Percentiles rank a stretch among this genome's conserved stretches.
These are phyloP conservation scores for Alosa alosa DNA, from an alignment of 2,113 vertebrate species.

Conservation along the genomic window DNA sequence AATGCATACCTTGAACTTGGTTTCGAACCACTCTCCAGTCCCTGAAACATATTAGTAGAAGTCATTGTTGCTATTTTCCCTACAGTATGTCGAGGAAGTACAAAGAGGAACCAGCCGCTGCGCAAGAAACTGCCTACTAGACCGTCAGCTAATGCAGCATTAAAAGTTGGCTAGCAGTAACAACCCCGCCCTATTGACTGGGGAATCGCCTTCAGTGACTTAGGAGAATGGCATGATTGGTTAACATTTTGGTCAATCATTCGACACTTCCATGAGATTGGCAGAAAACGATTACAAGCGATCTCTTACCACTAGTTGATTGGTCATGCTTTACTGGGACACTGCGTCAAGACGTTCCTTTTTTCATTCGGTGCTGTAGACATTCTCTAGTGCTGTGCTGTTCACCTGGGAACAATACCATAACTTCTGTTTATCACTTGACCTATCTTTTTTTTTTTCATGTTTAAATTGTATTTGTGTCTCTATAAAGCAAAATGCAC, in stretches of 20 bases:
- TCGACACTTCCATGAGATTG: neutral
- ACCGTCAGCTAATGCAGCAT: conserved; percentile 16
- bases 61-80: conserved; percentile 57
- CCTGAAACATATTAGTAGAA: conserved; percentile 81
- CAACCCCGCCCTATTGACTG: neutral
- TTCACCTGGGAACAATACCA: neutral
- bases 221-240: neutral
- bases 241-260: neutral
- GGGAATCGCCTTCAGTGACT: neutral
- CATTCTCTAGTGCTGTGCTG: neutral
- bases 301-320: conserved; percentile 5
- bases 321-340: conserved; percentile 21
- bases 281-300: neutral
- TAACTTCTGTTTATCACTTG: neutral
- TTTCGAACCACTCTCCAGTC: conserved; percentile 66
- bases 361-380: neutral
- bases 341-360: neutral
- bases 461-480: neutral
- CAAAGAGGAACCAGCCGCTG: neutral
- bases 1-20: conserved; percentile 79
- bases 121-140: neutral
- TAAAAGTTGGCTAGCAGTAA: conserved; percentile 11
- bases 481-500: neutral
- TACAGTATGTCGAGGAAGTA: neutral
- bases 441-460: neutral